Percentiles rank a stretch among this genome's conserved stretches.
phyloP scores from a whole-genome alignment of 2,797 vertebrate genomes.

The Pseudotriccus pelzelni region DNA sequence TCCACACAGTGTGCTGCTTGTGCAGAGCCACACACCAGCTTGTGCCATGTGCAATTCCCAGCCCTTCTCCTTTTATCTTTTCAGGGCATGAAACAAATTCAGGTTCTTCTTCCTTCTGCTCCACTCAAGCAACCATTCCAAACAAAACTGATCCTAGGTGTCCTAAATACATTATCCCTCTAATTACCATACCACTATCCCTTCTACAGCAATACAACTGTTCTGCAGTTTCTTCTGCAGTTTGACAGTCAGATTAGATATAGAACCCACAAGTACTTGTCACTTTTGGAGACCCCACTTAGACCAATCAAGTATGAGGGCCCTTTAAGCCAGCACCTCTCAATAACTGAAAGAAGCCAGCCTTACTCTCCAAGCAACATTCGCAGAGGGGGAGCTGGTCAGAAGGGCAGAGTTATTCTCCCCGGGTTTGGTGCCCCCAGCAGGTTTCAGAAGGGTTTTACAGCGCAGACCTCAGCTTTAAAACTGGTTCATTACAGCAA shows the following conservation, averaged over 20 bases:
- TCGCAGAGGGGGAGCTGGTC: too few species aligned
- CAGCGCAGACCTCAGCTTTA: neutral
- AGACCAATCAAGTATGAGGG: neutral
- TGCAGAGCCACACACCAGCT: neutral
- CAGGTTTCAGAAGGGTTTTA: neutral
- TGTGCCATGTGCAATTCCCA: accelerated
- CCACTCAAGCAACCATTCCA: neutral
- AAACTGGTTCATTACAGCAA: neutral
- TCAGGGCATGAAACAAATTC: neutral
- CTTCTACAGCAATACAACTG: neutral
- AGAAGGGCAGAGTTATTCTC: neutral
- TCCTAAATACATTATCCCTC: neutral
- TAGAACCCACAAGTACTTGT: neutral
- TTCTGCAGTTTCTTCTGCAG: neutral
- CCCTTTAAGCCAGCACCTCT: neutral
- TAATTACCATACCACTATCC: neutral
- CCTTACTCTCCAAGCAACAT: neutral
- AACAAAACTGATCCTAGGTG: neutral
- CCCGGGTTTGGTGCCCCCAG: neutral
- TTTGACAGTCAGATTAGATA: neutral
- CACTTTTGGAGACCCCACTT: neutral
- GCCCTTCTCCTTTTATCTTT: neutral
- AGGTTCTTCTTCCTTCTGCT: neutral
- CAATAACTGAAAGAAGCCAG: neutral
- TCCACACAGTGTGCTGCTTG: neutral